Evolutionary conservation across 2,888 invertebrate genomes (phyloP).

Genomic region (Sinhomidia bicolor): DNA sequence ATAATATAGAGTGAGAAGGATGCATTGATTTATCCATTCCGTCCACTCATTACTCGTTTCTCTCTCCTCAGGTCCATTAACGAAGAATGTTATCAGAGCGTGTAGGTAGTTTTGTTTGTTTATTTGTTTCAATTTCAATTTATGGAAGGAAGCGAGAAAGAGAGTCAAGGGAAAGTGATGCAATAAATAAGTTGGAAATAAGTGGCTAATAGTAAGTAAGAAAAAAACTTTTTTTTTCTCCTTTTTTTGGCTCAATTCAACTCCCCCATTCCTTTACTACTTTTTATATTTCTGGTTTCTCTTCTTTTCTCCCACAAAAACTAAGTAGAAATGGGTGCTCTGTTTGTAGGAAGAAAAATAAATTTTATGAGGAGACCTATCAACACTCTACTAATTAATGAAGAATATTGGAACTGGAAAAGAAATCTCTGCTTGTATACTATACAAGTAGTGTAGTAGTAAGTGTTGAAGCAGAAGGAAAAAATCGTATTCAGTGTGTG

Average conservation of each 20-base stretch:
- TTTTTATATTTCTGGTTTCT: neutral
- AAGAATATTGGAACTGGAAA: constrained; percentile 76
- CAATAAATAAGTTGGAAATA: constrained; percentile 59
- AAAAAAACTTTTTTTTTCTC: constrained; percentile 33
- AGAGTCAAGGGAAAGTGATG: constrained; percentile 28
- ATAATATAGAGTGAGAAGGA: neutral
- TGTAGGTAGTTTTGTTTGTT: neutral
- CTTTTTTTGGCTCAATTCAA: neutral
- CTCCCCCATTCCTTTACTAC: neutral
- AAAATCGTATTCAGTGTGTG: too few species aligned
- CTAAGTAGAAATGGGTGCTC: constrained; percentile 67
- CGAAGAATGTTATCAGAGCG: constrained; percentile 21
- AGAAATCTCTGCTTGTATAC: constrained; percentile 23
- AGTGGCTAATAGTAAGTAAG: constrained; percentile 57
- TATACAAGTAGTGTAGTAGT: too few species aligned
- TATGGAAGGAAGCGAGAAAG: neutral
- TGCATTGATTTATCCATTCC: constrained; percentile 40
- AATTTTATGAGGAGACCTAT: constrained; percentile 80
- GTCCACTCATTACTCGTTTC: neutral
- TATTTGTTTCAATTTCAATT: constrained; percentile 40
- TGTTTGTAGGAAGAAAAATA: constrained; percentile 41
- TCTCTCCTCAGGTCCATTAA: constrained; percentile 11
- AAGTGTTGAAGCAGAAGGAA: too few species aligned
- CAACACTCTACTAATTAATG: constrained; percentile 80
- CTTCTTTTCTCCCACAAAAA: neutral